Percentiles rank a stretch among this genome's conserved stretches.
Conservation (phyloP, 1,140 invertebrate genomes). For the Spodoptera litura region DNA sequence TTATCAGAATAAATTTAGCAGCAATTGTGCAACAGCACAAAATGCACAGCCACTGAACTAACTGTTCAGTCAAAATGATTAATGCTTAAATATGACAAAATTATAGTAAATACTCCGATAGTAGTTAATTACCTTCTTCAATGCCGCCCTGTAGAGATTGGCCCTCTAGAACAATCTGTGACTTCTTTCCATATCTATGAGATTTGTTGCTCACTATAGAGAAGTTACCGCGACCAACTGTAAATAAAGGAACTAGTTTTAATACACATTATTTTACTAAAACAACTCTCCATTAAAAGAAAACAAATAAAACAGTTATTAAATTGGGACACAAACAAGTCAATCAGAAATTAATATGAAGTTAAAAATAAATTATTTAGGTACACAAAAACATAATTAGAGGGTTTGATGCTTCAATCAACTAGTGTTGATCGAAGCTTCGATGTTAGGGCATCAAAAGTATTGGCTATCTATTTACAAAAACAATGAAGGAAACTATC, state of each 20-base stretch:
- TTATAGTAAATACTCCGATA: no score
- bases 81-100: no score
- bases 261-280: background rate
- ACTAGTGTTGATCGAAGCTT: no score
- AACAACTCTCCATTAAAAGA: background rate
- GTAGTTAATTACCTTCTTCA: slow-evolving; percentile 85
- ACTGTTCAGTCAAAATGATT: no score
- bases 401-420: no score
- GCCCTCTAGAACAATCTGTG: slow-evolving; percentile 90
- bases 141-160: slow-evolving; percentile 85
- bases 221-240: slow-evolving; percentile 93
- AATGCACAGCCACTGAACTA: no score
- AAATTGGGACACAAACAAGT: background rate
- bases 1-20: no score
- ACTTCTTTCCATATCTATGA: slow-evolving; percentile 94
- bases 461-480: no score
- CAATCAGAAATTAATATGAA: background rate
- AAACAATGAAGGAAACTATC: no score
- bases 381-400: background rate
- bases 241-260: slow-evolving; percentile 59
- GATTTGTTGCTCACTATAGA: slow-evolving; percentile 95
- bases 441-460: no score
- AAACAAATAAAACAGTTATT: background rate
- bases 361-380: slow-evolving; percentile 7
- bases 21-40: no score